Base-by-base conservation (phyloP, 1,140 invertebrate genomes). In the Drosophila bipectinata region DNA sequence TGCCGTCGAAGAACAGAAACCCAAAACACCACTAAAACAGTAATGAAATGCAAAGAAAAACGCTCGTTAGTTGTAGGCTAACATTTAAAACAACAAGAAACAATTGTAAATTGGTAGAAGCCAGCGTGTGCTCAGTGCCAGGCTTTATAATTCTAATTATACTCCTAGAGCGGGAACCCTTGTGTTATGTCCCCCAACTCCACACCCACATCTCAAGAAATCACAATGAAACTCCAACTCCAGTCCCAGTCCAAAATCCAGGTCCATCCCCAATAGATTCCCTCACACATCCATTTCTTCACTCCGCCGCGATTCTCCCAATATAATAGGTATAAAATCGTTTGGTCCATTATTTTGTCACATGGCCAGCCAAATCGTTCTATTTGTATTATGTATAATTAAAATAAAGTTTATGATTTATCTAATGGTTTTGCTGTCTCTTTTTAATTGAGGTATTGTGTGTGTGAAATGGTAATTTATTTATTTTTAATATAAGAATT, bases 311-410 rank as follows among this genome's bases (percentile, higher is more conserved):
- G 39, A 44, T 44, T 44, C 15, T 68, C 28, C 34, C 66, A 24
- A 32, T 6, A 26, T 6, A 26, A 24, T 67, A 69, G 51, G 64
- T 57, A 26, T 8, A 52, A 44, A 52, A 44, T 26, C 14, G 18
- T 30, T 39, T n/a, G 30, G 63, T 30, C 51, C 32, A 26, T 26
- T 26, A 18, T 49, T 52, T 34, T 64, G 63, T 63, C 39, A 28
- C 34, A 26, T 18, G 59, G 59, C 64, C 63, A 56, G 52, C 52
- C 67, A 47, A 67, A 56, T 69, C 32, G 30, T 39, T 69, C n/a
- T 57, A 56, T 57, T 69, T 69, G 66, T 67, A 69, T 24, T 56
- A 69, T 56, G 41, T 69, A 69, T 69, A 57, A 57, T 67, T 68
- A 69, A 44, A 44, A 69, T 56, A 32, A 68, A 68, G 9, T 39